Conservation (phyloP, 2,888 invertebrate species). For the Charanyca ferruginea region DNA sequence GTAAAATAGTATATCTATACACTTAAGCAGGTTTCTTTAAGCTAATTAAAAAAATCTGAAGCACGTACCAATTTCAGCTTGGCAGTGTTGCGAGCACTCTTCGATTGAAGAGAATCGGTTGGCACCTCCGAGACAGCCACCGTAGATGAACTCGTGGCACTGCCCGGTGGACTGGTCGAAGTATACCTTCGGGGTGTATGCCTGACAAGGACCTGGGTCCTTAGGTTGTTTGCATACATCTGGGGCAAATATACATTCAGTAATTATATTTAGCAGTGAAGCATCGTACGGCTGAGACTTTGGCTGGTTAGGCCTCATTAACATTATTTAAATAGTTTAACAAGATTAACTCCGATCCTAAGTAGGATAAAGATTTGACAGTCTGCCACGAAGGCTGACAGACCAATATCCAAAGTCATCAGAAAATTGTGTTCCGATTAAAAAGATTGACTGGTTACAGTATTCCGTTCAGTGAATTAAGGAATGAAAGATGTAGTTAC, state of each 20-base stretch:
- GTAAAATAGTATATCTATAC: neutral
- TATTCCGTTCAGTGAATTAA: too few species aligned
- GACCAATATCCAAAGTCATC: too few species aligned
- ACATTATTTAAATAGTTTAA: too few species aligned
- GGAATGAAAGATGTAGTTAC: slow-evolving; percentile 5
- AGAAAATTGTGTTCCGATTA: too few species aligned
- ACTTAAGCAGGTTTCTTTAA: neutral
- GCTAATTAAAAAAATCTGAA: neutral
- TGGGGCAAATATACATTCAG: slow-evolving; percentile 68
- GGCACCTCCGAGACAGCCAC: slow-evolving; percentile 96
- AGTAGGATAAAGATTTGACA: too few species aligned
- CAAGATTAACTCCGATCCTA: too few species aligned
- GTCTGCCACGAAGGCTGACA: too few species aligned
- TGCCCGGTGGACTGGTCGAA: slow-evolving; percentile 91
- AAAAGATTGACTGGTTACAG: too few species aligned
- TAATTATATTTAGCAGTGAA: neutral
- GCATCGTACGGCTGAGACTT: too few species aligned
- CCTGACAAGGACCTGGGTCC: slow-evolving; percentile 94
- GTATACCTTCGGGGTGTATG: slow-evolving; percentile 92
- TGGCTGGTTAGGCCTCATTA: too few species aligned
- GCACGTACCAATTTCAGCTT: slow-evolving; percentile 66
- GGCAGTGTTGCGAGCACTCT: slow-evolving; percentile 92
- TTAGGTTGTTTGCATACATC: slow-evolving; percentile 94
- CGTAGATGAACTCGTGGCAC: slow-evolving; percentile 94
- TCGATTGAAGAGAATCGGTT: slow-evolving; percentile 94